A percentile compares a stretch with the other conserved stretches of the same genome.
Conservation (phyloP, 2,113 vertebrate species). For the Natator depressus region DNA sequence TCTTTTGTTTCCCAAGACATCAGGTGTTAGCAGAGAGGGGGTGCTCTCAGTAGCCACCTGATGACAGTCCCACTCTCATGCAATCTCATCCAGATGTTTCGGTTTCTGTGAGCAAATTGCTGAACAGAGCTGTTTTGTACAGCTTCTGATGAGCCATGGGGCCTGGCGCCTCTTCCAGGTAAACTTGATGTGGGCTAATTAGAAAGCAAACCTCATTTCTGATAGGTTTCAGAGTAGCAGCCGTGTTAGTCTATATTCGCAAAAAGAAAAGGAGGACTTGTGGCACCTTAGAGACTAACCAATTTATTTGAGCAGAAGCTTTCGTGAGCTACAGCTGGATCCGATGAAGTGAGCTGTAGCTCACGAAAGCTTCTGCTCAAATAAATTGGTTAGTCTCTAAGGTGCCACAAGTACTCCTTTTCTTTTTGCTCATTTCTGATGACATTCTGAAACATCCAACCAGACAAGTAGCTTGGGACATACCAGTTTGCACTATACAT, state of each 20-base stretch:
- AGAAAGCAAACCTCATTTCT: neutral
- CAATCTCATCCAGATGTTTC: neutral
- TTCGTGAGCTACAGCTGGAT: too few relatives aligned
- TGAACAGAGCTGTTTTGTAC: neutral
- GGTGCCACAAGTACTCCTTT: too few relatives aligned
- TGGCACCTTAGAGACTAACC: too few relatives aligned
- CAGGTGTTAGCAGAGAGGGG: neutral
- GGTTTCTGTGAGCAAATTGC: neutral
- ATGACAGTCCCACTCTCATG: neutral
- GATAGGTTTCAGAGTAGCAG: neutral
- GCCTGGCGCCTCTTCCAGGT: neutral
- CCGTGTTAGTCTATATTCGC: too few relatives aligned
- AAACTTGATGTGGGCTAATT: neutral
- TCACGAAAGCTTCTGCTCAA: too few relatives aligned
- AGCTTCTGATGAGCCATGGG: neutral
- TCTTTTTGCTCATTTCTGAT: neutral
- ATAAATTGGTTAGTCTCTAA: too few relatives aligned
- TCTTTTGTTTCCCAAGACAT: neutral
- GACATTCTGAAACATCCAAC: neutral
- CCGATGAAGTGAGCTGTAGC: too few relatives aligned
- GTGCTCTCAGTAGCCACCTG: neutral
- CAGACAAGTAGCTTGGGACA: neutral
- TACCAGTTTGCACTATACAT: neutral
- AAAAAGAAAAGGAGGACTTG: too few relatives aligned
- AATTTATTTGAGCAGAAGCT: too few relatives aligned